Evolutionary conservation across 1,140 invertebrate genomes (phyloP), one percentile per base, ranked within the genome.

Genomic region (Drosophila ananassae): DNA sequence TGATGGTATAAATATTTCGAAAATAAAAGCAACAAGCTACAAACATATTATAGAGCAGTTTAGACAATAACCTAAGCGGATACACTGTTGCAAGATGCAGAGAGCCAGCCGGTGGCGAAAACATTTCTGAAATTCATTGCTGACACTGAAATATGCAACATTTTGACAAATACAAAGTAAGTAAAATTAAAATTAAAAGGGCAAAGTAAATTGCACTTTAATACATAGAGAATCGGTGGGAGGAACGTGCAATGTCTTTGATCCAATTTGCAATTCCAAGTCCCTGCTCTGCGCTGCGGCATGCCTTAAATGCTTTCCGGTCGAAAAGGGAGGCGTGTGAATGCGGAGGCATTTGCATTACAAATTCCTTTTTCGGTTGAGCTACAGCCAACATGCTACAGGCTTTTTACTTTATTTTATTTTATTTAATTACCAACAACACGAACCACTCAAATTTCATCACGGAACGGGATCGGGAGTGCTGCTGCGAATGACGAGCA

Each of bases 131-230:
- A 84, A 85, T 84, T 79, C 73, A 84, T 52, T 63, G 67, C 81
- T 52, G 81, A 73, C 77, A 74, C 51, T 69, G 67, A 81, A 81
- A 85, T 81, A 85, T 85, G 78, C 82, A 85, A 78, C 69, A 72
- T 81, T 85, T 82, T 85, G 81, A 81, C 81, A 85, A 85, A 85
- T 81, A 60, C 78, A n/a, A n/a, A n/a, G n/a, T n/a, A n/a, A n/a
- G n/a, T n/a, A 17, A 17, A 17, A 17, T 17, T 17, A 17, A 17
- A 17, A 17, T 17, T 0, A 17, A 17, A 0, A 17, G 37, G 59
- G 55, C 79, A 46, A 32, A 51, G 60, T 46, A 69, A 82, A 82
- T 79, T 84, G 76, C 80, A 79, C 77, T 78, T 78, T 61, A 73
- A 78, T 73, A 64, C 51, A 58, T 13, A 50, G 39, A 73, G 56